Conservation (phyloP, 2,113 vertebrate genomes). For the Cygnus buccinator region DNA sequence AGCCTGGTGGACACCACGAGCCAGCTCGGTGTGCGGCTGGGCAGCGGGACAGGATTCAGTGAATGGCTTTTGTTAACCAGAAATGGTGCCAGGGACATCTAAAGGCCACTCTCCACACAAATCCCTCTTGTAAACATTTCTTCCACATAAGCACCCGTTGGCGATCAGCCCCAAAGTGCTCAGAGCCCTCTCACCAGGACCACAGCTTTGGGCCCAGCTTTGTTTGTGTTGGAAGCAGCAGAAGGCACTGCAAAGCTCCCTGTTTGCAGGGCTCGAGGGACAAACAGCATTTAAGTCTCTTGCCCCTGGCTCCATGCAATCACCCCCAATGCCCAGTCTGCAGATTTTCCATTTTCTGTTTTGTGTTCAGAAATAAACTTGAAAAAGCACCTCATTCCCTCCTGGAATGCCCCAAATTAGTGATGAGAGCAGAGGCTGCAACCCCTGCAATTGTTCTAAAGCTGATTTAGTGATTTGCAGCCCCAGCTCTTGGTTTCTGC, state of each 20-base stretch:
- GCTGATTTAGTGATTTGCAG: neutral
- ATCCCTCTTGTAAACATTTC: neutral
- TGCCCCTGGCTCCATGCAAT: neutral
- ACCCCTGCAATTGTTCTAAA: neutral
- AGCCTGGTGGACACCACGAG: accelerated
- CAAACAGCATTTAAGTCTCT: accelerated
- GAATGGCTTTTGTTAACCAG: neutral
- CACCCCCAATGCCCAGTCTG: accelerated
- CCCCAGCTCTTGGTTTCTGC: neutral
- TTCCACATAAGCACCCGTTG: neutral
- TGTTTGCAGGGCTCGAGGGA: neutral
- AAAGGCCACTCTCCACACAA: neutral
- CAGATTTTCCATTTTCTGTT: neutral
- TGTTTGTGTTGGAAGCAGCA: neutral
- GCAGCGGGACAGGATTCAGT: neutral
- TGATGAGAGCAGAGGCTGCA: neutral
- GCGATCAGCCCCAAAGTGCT: neutral
- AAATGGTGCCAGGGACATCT: accelerated
- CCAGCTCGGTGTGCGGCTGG: accelerated
- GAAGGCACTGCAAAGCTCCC: neutral
- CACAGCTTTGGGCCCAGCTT: neutral
- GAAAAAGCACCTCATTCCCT: neutral
- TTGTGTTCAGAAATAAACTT: neutral
- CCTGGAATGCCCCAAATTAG: neutral
- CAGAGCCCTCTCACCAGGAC: neutral